Evolutionary conservation across 2,113 vertebrate genomes (phyloP).

Genomic region (Datnioides undecimradiatus): DNA sequence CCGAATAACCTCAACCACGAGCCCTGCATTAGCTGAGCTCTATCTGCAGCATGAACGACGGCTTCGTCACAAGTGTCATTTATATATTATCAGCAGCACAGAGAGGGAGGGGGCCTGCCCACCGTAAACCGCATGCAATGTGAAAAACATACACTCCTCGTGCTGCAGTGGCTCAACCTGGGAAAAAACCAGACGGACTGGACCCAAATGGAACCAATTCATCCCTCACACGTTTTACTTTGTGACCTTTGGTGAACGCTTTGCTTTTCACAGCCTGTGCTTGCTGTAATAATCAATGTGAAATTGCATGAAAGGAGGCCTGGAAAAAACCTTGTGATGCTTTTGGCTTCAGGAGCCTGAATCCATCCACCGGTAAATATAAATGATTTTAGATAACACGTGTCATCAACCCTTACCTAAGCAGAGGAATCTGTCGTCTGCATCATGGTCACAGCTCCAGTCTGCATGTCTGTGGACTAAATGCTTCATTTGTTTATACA

Average conservation of each 20-base stretch:
- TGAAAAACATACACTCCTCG: background rate
- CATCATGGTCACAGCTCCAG: background rate
- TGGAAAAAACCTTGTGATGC: background rate
- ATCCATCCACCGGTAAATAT: background rate
- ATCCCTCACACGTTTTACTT: conserved; percentile 14
- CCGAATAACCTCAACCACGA: background rate
- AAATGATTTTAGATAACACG: background rate
- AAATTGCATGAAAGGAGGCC: conserved; percentile 1
- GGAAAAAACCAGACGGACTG: background rate
- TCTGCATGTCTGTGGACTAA: background rate
- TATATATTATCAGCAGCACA: background rate
- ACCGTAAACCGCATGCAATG: background rate
- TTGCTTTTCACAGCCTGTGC: conserved; percentile 6
- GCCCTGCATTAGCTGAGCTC: background rate
- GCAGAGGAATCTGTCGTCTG: background rate
- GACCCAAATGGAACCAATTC: conserved; percentile 19
- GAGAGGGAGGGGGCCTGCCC: background rate
- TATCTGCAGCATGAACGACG: background rate
- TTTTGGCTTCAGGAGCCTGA: background rate
- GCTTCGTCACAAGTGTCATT: background rate
- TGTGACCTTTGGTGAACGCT: conserved; percentile 34
- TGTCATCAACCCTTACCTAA: conserved; percentile 6
- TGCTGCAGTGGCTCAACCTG: background rate
- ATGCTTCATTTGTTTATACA: conserved; percentile 3
- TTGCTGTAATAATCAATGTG: conserved; percentile 31